Conservation (phyloP, 2,113 vertebrate species). For the Poeciliopsis occidentalis region DNA sequence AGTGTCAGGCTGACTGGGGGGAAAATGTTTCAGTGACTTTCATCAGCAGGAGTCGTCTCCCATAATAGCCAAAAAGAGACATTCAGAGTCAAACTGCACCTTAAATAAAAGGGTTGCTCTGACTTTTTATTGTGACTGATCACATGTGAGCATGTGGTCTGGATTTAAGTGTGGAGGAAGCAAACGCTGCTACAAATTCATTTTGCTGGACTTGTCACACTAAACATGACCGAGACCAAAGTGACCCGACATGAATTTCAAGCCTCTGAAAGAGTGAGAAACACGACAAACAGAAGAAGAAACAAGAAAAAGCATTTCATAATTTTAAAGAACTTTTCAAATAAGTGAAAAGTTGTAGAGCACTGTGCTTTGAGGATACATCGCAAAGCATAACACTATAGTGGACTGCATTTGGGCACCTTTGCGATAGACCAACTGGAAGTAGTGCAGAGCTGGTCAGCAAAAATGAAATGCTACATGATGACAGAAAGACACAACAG, state of each 20-base stretch:
- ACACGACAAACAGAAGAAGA: slow-evolving; percentile 1
- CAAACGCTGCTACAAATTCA: slow-evolving; percentile 9
- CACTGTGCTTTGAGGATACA: too few species aligned
- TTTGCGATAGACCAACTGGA: too few species aligned
- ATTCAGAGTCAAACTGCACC: slow-evolving; percentile 50
- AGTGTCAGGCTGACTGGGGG: slow-evolving; percentile 64
- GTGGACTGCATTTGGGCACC: too few species aligned
- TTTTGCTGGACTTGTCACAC: slow-evolving; percentile 9
- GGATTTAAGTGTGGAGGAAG: slow-evolving; percentile 3
- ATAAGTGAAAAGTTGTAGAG: slow-evolving; percentile 1
- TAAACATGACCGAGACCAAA: slow-evolving; percentile 21
- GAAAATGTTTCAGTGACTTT: slow-evolving; percentile 54
- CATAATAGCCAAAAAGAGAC: slow-evolving; percentile 34
- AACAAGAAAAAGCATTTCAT: slow-evolving; percentile 8
- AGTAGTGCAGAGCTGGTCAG: background rate
- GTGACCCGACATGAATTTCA: slow-evolving; percentile 39
- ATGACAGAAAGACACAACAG: too few species aligned
- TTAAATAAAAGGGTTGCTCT: slow-evolving; percentile 50
- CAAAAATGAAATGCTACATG: background rate
- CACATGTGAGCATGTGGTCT: slow-evolving; percentile 13
- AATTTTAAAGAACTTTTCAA: slow-evolving; percentile 27
- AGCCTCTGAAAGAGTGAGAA: slow-evolving; percentile 12
- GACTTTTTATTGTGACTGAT: slow-evolving; percentile 54
- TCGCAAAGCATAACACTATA: too few species aligned
- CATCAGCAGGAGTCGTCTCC: slow-evolving; percentile 49